Conservation (phyloP, 2,888 invertebrate genomes). For the Herminia tarsipennalis region DNA sequence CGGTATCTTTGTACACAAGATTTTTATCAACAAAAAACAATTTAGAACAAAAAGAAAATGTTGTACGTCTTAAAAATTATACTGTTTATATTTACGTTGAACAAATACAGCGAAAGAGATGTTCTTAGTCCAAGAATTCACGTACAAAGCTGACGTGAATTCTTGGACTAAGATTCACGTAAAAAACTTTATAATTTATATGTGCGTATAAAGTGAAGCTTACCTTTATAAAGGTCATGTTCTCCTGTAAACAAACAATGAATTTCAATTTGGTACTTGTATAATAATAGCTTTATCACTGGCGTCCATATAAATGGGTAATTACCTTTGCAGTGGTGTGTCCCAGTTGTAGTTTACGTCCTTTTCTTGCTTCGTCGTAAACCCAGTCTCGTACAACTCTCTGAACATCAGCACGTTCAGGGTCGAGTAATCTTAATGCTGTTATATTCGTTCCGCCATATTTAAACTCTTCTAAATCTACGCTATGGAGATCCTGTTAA, state of each 20-base stretch:
- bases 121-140: too few species aligned
- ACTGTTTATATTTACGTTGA: too few species aligned
- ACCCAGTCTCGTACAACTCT: slow-evolving; percentile 93
- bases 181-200: too few species aligned
- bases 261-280: slow-evolving; percentile 19
- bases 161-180: too few species aligned
- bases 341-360: slow-evolving; percentile 86
- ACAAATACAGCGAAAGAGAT: too few species aligned
- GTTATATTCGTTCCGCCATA: slow-evolving; percentile 98
- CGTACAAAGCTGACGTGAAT: too few species aligned
- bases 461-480: slow-evolving; percentile 96
- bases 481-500: slow-evolving; percentile 93
- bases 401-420: slow-evolving; percentile 91
- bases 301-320: slow-evolving; percentile 23
- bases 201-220: slow-evolving; percentile 42
- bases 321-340: slow-evolving; percentile 85
- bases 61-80: not conserved
- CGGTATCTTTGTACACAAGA: not conserved
- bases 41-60: not conserved
- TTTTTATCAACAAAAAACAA: not conserved
- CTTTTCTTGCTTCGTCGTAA: slow-evolving; percentile 89
- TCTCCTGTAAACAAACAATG: slow-evolving; percentile 83
- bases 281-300: slow-evolving; percentile 22
- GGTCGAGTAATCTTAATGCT: slow-evolving; percentile 95
- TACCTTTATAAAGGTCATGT: slow-evolving; percentile 90